Percentiles rank a stretch among this genome's conserved stretches.
Evolutionary conservation across 2,113 vertebrate genomes (phyloP).

Genomic region (Panurus biarmicus): DNA sequence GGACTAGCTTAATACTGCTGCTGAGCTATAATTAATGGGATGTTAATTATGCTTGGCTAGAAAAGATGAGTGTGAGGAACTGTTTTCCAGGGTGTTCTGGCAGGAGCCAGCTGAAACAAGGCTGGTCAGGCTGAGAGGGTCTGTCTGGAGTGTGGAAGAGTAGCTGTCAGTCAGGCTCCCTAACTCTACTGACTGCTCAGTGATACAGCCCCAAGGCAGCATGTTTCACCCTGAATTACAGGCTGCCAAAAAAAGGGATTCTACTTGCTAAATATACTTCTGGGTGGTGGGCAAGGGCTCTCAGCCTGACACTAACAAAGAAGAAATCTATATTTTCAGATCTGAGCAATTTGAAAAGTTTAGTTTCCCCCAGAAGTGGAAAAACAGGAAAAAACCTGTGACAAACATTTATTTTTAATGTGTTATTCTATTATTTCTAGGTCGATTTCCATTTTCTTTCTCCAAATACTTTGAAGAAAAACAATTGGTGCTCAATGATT

Average conservation of each 20-base stretch:
- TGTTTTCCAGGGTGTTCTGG: not conserved
- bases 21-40: not conserved
- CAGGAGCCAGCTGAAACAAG: not conserved
- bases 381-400: not conserved
- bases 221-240: not conserved
- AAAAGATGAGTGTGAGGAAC: not conserved
- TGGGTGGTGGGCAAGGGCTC: not conserved
- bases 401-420: not conserved
- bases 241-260: not conserved
- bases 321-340: not conserved
- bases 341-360: not conserved
- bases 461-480: not conserved
- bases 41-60: not conserved
- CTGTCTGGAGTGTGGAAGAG: not conserved
- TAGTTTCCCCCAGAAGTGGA: not conserved
- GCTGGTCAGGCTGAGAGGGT: not conserved
- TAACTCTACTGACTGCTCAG: not conserved
- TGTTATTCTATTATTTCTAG: not conserved
- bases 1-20: not conserved
- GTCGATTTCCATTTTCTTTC: not conserved
- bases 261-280: not conserved
- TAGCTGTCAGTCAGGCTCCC: not conserved
- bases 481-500: not conserved
- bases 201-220: not conserved
- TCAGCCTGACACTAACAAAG: not conserved